Evolutionary conservation across 2,797 vertebrate genomes (phyloP).

Genomic region (Oceanodroma leucorhoa): DNA sequence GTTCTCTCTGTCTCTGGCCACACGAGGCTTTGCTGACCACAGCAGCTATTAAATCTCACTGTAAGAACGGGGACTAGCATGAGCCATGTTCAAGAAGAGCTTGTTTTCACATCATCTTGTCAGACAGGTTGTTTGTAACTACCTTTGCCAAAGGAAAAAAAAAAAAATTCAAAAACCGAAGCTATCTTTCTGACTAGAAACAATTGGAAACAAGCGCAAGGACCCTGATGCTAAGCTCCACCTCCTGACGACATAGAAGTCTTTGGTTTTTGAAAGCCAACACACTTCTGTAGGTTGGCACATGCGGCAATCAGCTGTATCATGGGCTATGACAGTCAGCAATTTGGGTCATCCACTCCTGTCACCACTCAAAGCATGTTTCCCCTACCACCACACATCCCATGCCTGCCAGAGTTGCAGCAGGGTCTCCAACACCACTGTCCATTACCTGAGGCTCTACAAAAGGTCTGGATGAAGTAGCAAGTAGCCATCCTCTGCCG

Average conservation of each 20-base stretch:
- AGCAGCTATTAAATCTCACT: neutral
- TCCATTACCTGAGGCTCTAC: neutral
- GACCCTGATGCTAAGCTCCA: neutral
- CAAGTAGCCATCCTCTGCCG: neutral
- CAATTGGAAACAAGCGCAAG: neutral
- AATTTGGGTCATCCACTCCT: neutral
- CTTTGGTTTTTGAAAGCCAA: neutral
- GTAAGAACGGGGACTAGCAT: neutral
- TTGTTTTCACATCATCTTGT: constrained; percentile 35
- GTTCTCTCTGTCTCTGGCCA: neutral
- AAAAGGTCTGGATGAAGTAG: neutral
- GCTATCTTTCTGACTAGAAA: neutral
- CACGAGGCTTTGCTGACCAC: neutral
- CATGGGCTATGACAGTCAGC: neutral
- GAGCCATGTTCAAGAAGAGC: neutral
- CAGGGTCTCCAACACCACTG: neutral
- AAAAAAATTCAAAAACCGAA: neutral
- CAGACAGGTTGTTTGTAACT: neutral
- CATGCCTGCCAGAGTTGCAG: neutral
- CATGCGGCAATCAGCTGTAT: neutral
- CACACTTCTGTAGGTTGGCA: neutral
- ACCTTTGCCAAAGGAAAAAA: constrained; percentile 7
- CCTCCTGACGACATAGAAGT: neutral
- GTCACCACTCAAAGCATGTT: neutral
- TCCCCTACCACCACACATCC: neutral